Evolutionary conservation across 2,888 invertebrate species (phyloP).

Genomic region (Teinopalpus imperialis): DNA sequence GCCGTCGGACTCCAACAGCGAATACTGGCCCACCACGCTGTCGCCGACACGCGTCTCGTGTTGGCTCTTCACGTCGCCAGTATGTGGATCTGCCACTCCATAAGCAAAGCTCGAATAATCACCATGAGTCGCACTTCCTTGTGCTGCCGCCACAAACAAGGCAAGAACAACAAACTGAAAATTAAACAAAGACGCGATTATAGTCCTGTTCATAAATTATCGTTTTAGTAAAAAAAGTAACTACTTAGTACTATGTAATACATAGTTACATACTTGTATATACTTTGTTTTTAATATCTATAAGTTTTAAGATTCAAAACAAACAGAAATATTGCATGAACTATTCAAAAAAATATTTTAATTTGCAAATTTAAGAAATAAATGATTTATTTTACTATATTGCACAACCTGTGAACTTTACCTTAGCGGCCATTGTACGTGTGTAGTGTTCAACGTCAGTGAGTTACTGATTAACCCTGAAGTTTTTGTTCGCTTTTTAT

Average conservation of each 20-base stretch:
- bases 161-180: slow-evolving; percentile 70
- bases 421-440: slow-evolving; percentile 29
- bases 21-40: slow-evolving; percentile 81
- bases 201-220: too few species aligned
- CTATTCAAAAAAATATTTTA: too few species aligned
- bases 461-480: slow-evolving; percentile 22
- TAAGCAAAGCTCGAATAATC: slow-evolving; percentile 74
- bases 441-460: slow-evolving; percentile 23
- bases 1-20: slow-evolving; percentile 82
- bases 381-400: too few species aligned
- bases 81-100: slow-evolving; percentile 73
- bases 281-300: too few species aligned
- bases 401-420: slow-evolving; percentile 3
- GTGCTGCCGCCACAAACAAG: slow-evolving; percentile 67
- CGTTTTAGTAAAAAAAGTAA: too few species aligned
- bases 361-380: too few species aligned
- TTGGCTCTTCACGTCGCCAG: slow-evolving; percentile 79
- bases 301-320: too few species aligned
- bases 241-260: too few species aligned
- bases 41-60: slow-evolving; percentile 85
- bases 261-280: too few species aligned
- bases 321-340: too few species aligned
- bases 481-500: slow-evolving; percentile 24
- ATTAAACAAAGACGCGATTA: slow-evolving; percentile 25
- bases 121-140: slow-evolving; percentile 61